Conservation (phyloP, 1,140 invertebrate genomes). For the Drosophila paulistorum region DNA sequence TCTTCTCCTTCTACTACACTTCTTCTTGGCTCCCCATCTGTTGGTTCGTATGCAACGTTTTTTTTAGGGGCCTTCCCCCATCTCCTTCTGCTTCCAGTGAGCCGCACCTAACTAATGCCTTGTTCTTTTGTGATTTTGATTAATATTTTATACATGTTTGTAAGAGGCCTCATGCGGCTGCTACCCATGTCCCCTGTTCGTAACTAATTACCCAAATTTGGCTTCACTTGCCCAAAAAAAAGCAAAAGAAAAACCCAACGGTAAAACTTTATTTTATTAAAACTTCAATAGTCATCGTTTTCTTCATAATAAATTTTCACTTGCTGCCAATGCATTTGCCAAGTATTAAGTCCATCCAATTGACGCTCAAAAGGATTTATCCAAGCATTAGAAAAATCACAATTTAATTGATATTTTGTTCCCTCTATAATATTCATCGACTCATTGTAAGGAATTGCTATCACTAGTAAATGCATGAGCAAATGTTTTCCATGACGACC, state of each 20-base stretch:
- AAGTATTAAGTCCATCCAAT: constrained; percentile 8
- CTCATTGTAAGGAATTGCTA: constrained; percentile 30
- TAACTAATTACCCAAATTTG: constrained; percentile 78
- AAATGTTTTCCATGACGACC: constrained; percentile 6
- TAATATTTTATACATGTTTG: constrained; percentile 75
- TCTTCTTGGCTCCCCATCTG: constrained; percentile 7
- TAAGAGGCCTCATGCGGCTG: constrained; percentile 53
- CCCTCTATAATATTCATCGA: too few species aligned
- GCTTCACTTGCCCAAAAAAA: constrained; percentile 71
- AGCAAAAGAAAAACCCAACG: constrained; percentile 47
- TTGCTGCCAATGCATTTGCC: background rate
- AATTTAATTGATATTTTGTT: constrained; percentile 2
- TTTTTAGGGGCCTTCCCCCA: constrained; percentile 72
- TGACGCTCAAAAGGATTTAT: constrained; percentile 50
- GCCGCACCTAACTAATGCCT: constrained; percentile 52
- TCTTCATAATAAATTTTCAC: constrained; percentile 37
- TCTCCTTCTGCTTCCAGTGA: constrained; percentile 42
- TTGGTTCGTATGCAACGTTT: constrained; percentile 37
- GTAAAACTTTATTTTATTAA: constrained; percentile 57
- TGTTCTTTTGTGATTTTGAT: constrained; percentile 71
- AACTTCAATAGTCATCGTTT: background rate
- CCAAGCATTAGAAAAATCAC: constrained; percentile 49
- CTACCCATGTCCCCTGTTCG: constrained; percentile 39
- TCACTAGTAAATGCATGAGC: constrained; percentile 29
- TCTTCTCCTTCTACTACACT: background rate